phyloP scores from a whole-genome alignment of 2,113 vertebrate genomes.

The Callopanchax toddi region DNA sequence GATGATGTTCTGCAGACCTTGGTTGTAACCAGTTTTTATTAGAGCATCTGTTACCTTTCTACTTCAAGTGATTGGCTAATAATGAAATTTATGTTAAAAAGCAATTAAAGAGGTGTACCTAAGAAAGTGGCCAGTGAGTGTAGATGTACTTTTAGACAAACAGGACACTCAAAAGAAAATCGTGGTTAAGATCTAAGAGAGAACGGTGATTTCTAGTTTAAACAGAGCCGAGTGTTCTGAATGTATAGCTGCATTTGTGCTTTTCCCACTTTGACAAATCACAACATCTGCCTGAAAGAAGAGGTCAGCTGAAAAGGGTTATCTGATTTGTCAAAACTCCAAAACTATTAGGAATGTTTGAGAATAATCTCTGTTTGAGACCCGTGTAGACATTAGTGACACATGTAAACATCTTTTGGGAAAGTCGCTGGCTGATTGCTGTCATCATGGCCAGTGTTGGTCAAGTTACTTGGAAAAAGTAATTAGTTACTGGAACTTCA shows the following conservation, averaged over 20 bases:
- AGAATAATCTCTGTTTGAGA: conserved; percentile 18
- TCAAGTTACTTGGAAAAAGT: too few species aligned
- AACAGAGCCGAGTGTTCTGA: background rate
- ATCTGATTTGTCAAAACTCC: conserved; percentile 20
- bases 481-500: too few species aligned
- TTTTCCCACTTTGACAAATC: conserved; percentile 13
- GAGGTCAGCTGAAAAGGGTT: background rate
- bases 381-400: conserved; percentile 14
- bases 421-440: conserved; percentile 1
- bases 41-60: too few species aligned
- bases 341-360: conserved; percentile 30
- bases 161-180: background rate
- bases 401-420: conserved; percentile 17
- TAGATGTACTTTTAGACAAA: background rate
- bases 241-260: background rate
- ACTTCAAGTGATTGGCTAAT: too few species aligned
- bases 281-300: conserved; percentile 1
- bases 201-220: background rate
- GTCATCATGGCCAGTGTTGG: background rate
- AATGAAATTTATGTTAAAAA: too few species aligned
- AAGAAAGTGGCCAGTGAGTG: background rate
- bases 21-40: too few species aligned
- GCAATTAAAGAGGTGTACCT: too few species aligned
- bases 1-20: too few species aligned
- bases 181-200: background rate